Evolutionary conservation across 1,140 invertebrate genomes (phyloP).

Genomic region (Ladona fulva): DNA sequence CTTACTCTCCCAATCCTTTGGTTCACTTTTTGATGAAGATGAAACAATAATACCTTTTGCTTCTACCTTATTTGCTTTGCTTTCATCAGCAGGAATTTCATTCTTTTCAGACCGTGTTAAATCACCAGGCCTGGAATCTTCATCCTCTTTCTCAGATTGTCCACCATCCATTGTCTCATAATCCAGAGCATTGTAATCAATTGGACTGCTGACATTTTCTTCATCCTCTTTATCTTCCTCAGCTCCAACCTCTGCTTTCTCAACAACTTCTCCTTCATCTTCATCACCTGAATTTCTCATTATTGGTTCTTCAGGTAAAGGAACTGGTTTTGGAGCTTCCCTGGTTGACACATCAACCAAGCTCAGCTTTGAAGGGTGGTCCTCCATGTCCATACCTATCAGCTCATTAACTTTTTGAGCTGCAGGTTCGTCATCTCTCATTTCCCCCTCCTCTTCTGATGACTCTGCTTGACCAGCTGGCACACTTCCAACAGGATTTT

Average conservation of each 20-base stretch:
- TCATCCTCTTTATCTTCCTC: neutral
- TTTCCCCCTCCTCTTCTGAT: neutral
- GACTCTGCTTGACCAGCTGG: neutral
- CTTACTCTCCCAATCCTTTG: too few relatives aligned
- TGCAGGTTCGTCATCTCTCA: neutral
- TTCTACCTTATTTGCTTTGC: too few relatives aligned
- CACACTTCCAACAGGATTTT: neutral
- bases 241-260: neutral
- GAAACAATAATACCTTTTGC: too few relatives aligned
- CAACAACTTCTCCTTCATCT: neutral
- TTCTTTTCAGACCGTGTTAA: too few relatives aligned
- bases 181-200: slow-evolving; percentile 14
- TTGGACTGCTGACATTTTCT: neutral
- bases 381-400: neutral
- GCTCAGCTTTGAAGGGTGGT: neutral
- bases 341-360: neutral
- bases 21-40: too few relatives aligned
- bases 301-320: neutral
- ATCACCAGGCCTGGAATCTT: neutral
- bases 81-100: too few relatives aligned
- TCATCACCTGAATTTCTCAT: neutral
- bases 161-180: slow-evolving; percentile 14
- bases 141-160: neutral
- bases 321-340: neutral
- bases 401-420: neutral